phyloP scores from a whole-genome alignment of 2,888 invertebrate species.

The Eumacrocentrus americanus region DNA sequence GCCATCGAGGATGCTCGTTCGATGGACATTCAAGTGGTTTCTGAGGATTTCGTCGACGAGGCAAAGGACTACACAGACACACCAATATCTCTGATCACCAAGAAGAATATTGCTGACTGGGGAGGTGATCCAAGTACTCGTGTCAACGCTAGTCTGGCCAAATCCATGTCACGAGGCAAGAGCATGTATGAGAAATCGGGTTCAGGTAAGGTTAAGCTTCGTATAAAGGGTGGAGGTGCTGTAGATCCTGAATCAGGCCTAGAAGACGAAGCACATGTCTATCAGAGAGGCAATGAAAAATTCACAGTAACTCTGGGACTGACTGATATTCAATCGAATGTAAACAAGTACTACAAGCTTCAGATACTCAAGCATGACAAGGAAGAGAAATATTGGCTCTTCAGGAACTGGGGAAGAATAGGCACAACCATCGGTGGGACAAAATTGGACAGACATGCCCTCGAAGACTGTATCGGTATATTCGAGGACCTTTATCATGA shows the following conservation, averaged over 20 bases:
- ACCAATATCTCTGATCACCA: constrained; percentile 71
- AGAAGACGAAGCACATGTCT: constrained; percentile 81
- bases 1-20: constrained; percentile 72
- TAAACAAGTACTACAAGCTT: constrained; percentile 94
- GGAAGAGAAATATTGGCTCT: constrained; percentile 74
- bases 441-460: constrained; percentile 66
- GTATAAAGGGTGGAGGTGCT: constrained; percentile 80
- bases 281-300: constrained; percentile 66
- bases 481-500: constrained; percentile 75
- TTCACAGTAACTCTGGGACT: constrained; percentile 82
- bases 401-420: constrained; percentile 95
- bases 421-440: constrained; percentile 89
- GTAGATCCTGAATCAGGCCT: constrained; percentile 92
- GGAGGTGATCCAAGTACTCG: constrained; percentile 72
- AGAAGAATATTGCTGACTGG: constrained; percentile 82
- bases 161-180: constrained; percentile 67
- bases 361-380: constrained; percentile 84
- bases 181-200: constrained; percentile 67
- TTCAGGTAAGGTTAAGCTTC: constrained; percentile 70
- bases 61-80: constrained; percentile 69
- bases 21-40: constrained; percentile 80
- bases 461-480: constrained; percentile 66
- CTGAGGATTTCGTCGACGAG: constrained; percentile 76
- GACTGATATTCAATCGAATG: constrained; percentile 84
- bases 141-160: constrained; percentile 65